Evolutionary conservation across 2,888 invertebrate species (phyloP).

Genomic region (Monoplex corrugatus): DNA sequence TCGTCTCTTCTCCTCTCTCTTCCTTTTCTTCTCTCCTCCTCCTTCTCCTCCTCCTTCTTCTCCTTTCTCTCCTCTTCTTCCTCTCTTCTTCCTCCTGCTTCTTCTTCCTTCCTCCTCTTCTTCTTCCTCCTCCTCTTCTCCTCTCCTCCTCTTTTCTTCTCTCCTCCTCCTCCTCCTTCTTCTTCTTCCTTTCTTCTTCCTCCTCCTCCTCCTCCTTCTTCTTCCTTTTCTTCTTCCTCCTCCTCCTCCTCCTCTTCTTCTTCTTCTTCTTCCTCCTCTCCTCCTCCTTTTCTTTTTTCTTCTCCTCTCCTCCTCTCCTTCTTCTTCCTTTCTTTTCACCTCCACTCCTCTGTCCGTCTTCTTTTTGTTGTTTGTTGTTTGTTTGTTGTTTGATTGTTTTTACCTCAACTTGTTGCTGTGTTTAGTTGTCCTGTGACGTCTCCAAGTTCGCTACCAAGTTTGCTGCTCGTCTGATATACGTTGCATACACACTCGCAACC

Average conservation of each 20-base stretch:
- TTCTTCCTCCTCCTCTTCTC: not conserved
- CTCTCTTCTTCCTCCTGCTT: not conserved
- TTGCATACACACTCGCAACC: too few species aligned
- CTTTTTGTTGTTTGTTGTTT: too few species aligned
- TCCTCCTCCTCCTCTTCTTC: constrained; percentile 11
- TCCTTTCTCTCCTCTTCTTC: not conserved
- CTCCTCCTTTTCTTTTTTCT: not conserved
- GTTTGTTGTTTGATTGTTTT: too few species aligned
- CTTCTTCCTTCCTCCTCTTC: not conserved
- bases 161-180: not conserved
- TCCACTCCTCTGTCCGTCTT: not conserved
- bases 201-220: not conserved
- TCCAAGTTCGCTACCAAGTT: too few species aligned
- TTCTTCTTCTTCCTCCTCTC: not conserved
- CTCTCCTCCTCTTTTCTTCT: not conserved
- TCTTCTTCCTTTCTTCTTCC: not conserved
- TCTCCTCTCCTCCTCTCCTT: not conserved
- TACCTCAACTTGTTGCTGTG: too few species aligned
- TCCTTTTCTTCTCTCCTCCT: not conserved
- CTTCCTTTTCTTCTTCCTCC: too few species aligned
- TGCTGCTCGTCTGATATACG: too few species aligned
- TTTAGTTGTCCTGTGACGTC: too few species aligned
- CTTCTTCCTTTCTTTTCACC: not conserved
- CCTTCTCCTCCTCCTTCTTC: not conserved
- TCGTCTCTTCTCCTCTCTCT: not conserved